These are phyloP conservation scores for Steromphala cineraria DNA, from an alignment of 2,888 invertebrate genomes.

Conservation along the genomic window DNA sequence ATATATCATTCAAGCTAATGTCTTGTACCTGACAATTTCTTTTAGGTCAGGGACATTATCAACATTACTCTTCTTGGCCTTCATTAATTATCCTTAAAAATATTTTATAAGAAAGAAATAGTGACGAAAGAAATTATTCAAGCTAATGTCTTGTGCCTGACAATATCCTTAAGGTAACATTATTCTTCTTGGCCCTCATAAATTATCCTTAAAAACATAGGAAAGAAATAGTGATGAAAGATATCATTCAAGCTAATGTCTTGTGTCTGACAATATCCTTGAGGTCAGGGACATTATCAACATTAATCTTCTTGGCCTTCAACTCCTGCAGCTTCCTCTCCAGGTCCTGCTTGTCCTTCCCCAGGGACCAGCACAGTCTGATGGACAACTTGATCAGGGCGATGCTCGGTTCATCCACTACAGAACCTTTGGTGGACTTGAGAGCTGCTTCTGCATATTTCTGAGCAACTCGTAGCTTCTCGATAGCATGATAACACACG, in stretches of 20 bases:
- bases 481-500: constrained; percentile 63
- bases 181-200: too few relatives aligned
- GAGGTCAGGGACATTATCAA: constrained; percentile 33
- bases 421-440: constrained; percentile 51
- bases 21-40: too few relatives aligned
- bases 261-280: constrained; percentile 28
- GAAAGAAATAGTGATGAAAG: too few relatives aligned
- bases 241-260: background rate
- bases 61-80: too few relatives aligned
- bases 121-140: too few relatives aligned
- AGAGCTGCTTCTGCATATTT: constrained; percentile 70
- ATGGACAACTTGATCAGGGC: constrained; percentile 69
- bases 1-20: too few relatives aligned
- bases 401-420: constrained; percentile 60
- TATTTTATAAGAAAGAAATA: too few relatives aligned
- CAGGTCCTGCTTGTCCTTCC: constrained; percentile 70
- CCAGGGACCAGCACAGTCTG: constrained; percentile 71
- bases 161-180: too few relatives aligned
- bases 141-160: too few relatives aligned
- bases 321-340: constrained; percentile 60
- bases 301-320: constrained; percentile 32
- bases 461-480: constrained; percentile 63
- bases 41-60: too few relatives aligned
- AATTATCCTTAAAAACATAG: too few relatives aligned
- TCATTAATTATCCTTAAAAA: too few relatives aligned